These are phyloP conservation scores for Ophion obscuratus DNA, from an alignment of 2,888 invertebrate species.

Conservation along the genomic window DNA sequence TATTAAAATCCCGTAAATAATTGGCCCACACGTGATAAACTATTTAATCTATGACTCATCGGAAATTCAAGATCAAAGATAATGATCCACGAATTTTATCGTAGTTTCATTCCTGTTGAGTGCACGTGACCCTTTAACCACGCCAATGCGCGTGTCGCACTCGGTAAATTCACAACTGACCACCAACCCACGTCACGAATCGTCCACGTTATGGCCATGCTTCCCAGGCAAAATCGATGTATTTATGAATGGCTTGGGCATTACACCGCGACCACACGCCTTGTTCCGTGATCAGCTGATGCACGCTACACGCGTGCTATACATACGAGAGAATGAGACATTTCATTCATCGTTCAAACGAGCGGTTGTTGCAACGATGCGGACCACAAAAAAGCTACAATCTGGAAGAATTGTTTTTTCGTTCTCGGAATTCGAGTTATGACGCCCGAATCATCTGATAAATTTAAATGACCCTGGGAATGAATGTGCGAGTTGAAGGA, in stretches of 20 bases:
- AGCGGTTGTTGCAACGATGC: neutral
- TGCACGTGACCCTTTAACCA: neutral
- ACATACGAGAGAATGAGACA: conserved; percentile 18
- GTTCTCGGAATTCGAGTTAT: neutral
- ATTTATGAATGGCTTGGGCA: conserved; percentile 62
- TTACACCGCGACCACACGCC: conserved; percentile 29
- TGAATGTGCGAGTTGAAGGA: neutral
- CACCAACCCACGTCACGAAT: conserved; percentile 28
- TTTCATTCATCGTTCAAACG: conserved; percentile 55
- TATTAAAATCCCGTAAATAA: neutral
- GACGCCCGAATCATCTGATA: conserved; percentile 13
- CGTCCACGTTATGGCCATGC: conserved; percentile 4
- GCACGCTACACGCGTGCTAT: conserved; percentile 5
- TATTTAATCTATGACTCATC: neutral
- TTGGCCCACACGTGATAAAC: neutral
- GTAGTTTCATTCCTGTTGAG: neutral
- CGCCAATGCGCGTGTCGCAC: conserved; percentile 36
- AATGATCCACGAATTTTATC: neutral
- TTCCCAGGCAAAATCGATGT: conserved; percentile 43
- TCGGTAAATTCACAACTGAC: conserved; percentile 10
- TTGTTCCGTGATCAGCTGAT: conserved; percentile 46
- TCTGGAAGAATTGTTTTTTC: neutral
- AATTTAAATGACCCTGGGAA: neutral
- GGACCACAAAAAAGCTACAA: neutral
- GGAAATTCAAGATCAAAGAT: neutral